Evolutionary conservation across 2,797 vertebrate species (phyloP).

Genomic region (Nasua narica): DNA sequence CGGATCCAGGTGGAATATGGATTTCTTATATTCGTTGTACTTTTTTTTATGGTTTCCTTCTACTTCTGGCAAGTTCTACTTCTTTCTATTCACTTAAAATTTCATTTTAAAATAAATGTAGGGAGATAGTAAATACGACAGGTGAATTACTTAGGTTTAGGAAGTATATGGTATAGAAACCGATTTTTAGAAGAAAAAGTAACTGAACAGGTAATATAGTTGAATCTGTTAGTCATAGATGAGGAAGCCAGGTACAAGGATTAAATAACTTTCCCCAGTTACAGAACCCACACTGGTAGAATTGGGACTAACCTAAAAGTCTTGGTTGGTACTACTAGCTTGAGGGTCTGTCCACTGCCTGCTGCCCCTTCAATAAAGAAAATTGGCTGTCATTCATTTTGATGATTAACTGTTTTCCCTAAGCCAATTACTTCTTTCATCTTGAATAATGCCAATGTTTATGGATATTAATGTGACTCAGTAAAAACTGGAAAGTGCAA

Average conservation of each 20-base stretch:
- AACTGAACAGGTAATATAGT: background rate
- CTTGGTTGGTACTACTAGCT: background rate
- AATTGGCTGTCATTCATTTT: background rate
- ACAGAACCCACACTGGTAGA: background rate
- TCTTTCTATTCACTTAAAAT: background rate
- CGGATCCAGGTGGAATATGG: background rate
- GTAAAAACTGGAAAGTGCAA: background rate
- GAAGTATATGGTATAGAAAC: background rate
- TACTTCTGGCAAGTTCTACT: background rate
- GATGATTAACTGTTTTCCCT: background rate
- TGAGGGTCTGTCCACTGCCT: background rate
- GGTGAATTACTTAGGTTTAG: background rate
- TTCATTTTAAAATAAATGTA: background rate
- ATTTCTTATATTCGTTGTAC: background rate
- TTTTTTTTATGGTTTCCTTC: background rate
- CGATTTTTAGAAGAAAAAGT: background rate
- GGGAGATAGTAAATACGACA: background rate
- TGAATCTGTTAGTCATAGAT: background rate
- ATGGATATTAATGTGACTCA: background rate
- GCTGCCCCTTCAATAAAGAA: background rate
- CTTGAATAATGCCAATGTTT: background rate
- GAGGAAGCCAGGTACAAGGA: background rate
- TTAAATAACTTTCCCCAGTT: background rate
- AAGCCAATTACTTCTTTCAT: background rate
- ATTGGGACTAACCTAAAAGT: background rate